Evolutionary conservation across 2,113 vertebrate genomes (phyloP), one percentile per base, ranked within the genome.

Genomic region (Motacilla tschutschensis): DNA sequence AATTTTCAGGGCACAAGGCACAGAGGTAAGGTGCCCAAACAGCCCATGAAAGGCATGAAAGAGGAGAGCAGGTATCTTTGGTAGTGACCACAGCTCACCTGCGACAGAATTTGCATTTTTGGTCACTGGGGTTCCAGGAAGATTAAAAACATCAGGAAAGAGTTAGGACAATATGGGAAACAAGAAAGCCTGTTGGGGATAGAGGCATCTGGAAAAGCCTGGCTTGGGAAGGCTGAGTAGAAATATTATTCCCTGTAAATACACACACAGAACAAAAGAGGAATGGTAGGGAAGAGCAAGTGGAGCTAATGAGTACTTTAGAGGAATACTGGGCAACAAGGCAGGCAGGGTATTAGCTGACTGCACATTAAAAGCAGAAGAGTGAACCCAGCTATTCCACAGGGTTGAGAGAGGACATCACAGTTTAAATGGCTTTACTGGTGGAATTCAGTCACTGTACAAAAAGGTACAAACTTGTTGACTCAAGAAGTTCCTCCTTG

Each of bases 1-100:
- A 81, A 31, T 22, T 41, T 35, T 63, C 40, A 46, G 59, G 36
- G 36, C 33, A n/a, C 12, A 64, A 62, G 38, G 10, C 71, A 59
- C 38, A 46, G 53, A 40, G 5, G 18, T 29, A 28, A 38, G 0
- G 0, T 31, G 62, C 46, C 38, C 57, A 63, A 28, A 5, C 2
- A 33, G 62, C 38, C 38, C 33, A 20, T 19, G 35, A 22, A 69
- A 54, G 20, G n/a, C 47, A 54, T 46, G 79, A 44, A 24, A 62
- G 59, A 75, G 29, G 31, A 82, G 16, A 81, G 24, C 46, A 59
- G n/a, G 24, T 65, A 82, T 40, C 43, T 88, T 19, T 78, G 55
- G 59, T 55, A 62, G 14, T 33, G 67, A 87, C 18, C 1, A 1
- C 46, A 82, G 85, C 60, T 79, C 72, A 60, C 12, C 64, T 63